Evolutionary conservation across 2,113 vertebrate genomes (phyloP).

Genomic region (Catharus bicknelli): DNA sequence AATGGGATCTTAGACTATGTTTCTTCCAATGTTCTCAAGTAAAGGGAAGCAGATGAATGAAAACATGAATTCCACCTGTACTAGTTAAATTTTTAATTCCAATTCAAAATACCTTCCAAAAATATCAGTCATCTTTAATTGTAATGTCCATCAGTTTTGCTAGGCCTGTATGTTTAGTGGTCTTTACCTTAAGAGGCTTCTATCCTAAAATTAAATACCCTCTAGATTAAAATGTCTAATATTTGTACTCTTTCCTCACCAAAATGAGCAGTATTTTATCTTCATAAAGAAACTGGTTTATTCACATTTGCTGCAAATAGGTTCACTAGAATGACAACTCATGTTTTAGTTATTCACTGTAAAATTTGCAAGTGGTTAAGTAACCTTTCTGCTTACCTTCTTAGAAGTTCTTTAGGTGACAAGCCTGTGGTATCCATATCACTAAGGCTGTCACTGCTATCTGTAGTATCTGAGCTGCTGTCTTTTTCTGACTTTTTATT

Average conservation of each 20-base stretch:
- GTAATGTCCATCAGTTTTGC: not conserved
- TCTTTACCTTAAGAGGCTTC: not conserved
- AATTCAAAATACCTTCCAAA: not conserved
- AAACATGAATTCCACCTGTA: not conserved
- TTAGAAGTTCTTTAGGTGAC: constrained; percentile 80
- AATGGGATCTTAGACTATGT: not conserved
- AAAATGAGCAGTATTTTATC: not conserved
- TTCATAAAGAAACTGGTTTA: not conserved
- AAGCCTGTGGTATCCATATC: constrained; percentile 18
- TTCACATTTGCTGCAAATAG: not conserved
- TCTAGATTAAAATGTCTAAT: not conserved
- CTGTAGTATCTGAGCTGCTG: constrained; percentile 71
- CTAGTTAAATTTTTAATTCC: not conserved
- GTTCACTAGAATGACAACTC: not conserved
- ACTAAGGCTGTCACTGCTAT: constrained; percentile 71
- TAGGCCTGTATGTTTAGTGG: not conserved
- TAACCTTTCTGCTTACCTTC: constrained; percentile 73
- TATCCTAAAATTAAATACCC: not conserved
- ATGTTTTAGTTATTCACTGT: not conserved
- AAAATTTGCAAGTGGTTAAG: not conserved
- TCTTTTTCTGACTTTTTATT: constrained; percentile 75
- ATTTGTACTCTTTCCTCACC: not conserved
- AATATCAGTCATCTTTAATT: not conserved
- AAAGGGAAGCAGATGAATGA: not conserved
- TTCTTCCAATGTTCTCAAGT: not conserved